Evolutionary conservation across 2,797 vertebrate species (phyloP), one percentile per base, ranked within the genome.

Genomic region (Chrysolophus pictus): DNA sequence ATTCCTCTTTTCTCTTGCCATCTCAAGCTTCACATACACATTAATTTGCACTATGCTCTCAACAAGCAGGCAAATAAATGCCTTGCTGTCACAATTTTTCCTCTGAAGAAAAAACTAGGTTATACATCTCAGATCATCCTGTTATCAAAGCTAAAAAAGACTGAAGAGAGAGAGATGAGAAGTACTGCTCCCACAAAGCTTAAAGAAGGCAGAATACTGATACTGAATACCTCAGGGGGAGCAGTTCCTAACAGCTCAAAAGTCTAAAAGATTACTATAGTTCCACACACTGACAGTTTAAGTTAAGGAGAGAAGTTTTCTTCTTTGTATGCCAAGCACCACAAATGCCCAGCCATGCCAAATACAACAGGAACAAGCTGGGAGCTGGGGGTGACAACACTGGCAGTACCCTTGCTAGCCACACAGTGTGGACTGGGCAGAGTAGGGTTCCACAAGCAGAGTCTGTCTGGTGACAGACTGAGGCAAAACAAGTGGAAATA

Each of bases 1-100:
- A 92, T 90, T 95, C 91, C 68, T 95, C 87, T 95, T 90, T 94
- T 95, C 83, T 95, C 77, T 88, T 96, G 93, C 85, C 88, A 93
- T 88, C 90, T 92, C 92, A 77, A 88, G 72, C 83, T 93, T 92
- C 88, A 65, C 19, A 71, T 60, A 53, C 53, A 81, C 55, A 78
- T 31, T 91, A 92, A 87, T 91, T 91, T 91, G 68, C 69, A 91
- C 59, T 76, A 68, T 24, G 26, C 33, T 87, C 56, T 65, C 72
- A 83, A 90, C 9, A 74, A 83, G 33, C 51, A 71, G 88, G 23
- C 55, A 92, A 73, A 60, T 81, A 69, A 74, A 78, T 37, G 63
- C 37, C 64, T 70, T 76, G 44, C 67, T 93, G 73, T 94, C 75
- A 91, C 31, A 84, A 35, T 47, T 86, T 82, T 75, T 79, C 46